phyloP scores from a whole-genome alignment of 2,113 vertebrate genomes.

The Leptobrachium leishanense region DNA sequence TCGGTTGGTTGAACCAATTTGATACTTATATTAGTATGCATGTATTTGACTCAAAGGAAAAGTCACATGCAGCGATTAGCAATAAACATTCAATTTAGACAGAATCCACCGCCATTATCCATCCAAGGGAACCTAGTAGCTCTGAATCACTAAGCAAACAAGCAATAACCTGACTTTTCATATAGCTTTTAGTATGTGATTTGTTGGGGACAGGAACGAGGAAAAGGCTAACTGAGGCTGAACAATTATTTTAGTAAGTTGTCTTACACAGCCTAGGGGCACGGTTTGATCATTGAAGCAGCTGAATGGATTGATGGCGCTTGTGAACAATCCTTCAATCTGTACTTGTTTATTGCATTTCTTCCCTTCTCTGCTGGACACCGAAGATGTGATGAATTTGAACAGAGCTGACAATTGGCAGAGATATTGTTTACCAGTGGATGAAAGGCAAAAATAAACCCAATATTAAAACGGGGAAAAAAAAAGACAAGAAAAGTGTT shows the following conservation, averaged over 20 bases:
- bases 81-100: slow-evolving; percentile 12
- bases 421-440: slow-evolving; percentile 30
- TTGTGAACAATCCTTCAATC: slow-evolving; percentile 52
- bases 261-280: slow-evolving; percentile 52
- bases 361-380: slow-evolving; percentile 49
- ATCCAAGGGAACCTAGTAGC: slow-evolving; percentile 11
- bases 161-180: slow-evolving; percentile 17
- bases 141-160: slow-evolving; percentile 27
- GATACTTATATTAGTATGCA: no score
- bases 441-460: slow-evolving; percentile 2
- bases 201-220: slow-evolving; percentile 20
- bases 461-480: slow-evolving; percentile 11
- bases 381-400: slow-evolving; percentile 46
- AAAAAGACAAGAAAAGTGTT: background rate
- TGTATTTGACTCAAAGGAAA: no score
- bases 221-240: slow-evolving; percentile 49
- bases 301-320: slow-evolving; percentile 55
- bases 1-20: no score
- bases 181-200: slow-evolving; percentile 33
- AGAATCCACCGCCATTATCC: background rate
- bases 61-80: no score
- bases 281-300: slow-evolving; percentile 54
- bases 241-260: slow-evolving; percentile 59
- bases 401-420: slow-evolving; percentile 25
- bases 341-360: slow-evolving; percentile 55